Base-by-base conservation (phyloP, 2,113 vertebrate genomes). In the Lycaon pictus region DNA sequence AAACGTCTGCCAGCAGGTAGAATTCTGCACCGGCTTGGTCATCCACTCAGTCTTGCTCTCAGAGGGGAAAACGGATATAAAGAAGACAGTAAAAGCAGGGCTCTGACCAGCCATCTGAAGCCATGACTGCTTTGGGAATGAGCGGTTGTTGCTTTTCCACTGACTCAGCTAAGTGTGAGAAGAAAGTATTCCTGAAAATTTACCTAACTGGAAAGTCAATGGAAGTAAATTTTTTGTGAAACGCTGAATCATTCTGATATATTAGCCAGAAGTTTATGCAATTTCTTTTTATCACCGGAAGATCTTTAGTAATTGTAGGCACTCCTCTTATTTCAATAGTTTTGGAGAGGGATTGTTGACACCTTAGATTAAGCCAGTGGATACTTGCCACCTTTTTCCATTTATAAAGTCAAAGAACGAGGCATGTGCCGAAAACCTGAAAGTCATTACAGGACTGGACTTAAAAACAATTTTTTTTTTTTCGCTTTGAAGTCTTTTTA, bases 241-340 rank as follows among this genome's bases (percentile, higher is more conserved):
- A 12, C 27, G 98, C 99, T 99, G 99, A 99, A 98, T 99, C 98
- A 99, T 96, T 96, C 84, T 96, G 95, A 95, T 97, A n/a, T 7
- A 7, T 1, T 60, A 90, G 98, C 98, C 98, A 98, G 95, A 72
- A 93, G 90, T 91, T 99, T 98, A 98, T 96, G 98, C 98, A 98
- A 98, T 96, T 63, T 86, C 37, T 67, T 92, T 62, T 98, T 98
- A 98, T 98, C 98, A 89, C 95, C 92, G 97, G 98, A 98, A 98
- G 97, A 98, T 98, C 96, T 98, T 98, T 95, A 95, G 97, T 97
- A 98, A 98, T 97, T 96, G 56, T 93, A 71, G 98, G 93, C 98
- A 97, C 98, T 95, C 98, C 98, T 98, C 97, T 97, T 91, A 87
- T 97, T 98, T 97, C 98, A 98, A 98, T 97, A 97, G 97, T 97